These are phyloP conservation scores for Siphamia tubifer DNA, from an alignment of 2,113 vertebrate genomes.

Conservation along the genomic window DNA sequence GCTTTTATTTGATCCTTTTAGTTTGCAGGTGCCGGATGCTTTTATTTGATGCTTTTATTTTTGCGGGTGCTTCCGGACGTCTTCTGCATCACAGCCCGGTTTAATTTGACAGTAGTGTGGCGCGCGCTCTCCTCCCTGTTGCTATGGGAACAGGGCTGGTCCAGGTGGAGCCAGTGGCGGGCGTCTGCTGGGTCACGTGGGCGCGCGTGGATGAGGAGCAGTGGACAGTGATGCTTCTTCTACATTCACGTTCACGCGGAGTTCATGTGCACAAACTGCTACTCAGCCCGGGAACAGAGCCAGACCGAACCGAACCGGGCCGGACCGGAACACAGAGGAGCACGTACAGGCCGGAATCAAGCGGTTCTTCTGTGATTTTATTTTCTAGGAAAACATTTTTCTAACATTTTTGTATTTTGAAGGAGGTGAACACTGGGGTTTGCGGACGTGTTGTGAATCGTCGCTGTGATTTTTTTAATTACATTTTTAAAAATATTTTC, in stretches of 20 bases:
- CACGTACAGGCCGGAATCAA: too few relatives aligned
- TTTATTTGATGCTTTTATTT: not conserved
- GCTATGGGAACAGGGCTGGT: slow-evolving; percentile 79
- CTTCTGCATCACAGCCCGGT: too few relatives aligned
- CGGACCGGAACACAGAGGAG: not conserved
- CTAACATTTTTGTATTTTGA: too few relatives aligned
- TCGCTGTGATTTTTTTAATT: too few relatives aligned
- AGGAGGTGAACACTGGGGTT: not conserved
- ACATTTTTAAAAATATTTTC: too few relatives aligned
- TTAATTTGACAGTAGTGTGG: not conserved
- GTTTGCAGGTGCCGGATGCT: too few relatives aligned
- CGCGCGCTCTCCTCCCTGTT: slow-evolving; percentile 52
- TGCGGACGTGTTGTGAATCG: not conserved
- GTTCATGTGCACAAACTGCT: slow-evolving; percentile 19
- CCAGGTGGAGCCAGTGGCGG: slow-evolving; percentile 82
- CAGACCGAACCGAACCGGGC: not conserved
- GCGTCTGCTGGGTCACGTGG: slow-evolving; percentile 82
- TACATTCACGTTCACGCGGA: slow-evolving; percentile 26
- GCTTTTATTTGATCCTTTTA: too few relatives aligned
- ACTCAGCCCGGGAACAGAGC: not conserved
- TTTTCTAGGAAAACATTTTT: too few relatives aligned
- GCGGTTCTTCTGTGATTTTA: too few relatives aligned
- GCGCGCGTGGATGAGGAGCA: slow-evolving; percentile 69
- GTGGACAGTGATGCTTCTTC: slow-evolving; percentile 59
- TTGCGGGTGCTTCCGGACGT: not conserved